Base-by-base conservation (phyloP, 2,888 invertebrate species). In the Elmis aenea region DNA sequence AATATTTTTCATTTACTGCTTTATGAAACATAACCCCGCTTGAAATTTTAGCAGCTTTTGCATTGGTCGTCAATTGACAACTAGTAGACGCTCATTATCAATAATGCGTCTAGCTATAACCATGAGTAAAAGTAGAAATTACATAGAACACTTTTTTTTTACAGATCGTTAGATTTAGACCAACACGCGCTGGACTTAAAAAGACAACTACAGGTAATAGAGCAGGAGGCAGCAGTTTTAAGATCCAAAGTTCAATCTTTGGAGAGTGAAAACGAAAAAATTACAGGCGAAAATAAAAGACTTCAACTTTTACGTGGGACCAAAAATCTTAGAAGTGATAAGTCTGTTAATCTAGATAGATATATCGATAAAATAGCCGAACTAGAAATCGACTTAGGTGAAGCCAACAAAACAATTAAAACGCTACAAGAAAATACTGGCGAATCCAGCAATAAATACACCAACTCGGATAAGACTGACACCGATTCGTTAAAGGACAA, bases 211-310 rank as follows among this genome's bases (percentile, higher is more conserved):
- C 83, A 84, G 67, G 73, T 83, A 1, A 78, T 85, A 32, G 86
- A 87, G 62, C 83, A 85, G 64, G 88, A 88, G 67, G 81, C 82
- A 2, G 71, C 71, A 32, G 76, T 83, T 29, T 67, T 86, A 30
- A 71, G 84, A 46, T 71, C 75, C 14, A 85, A 83, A 66, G 76
- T 79, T 10, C 77, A 79, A 57, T 73, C 71, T 16, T 64, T 88
- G 13, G 86, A 88, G 67, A 68, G 68, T 18, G 87, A 89, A 57
- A 86, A 86, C 58, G 87, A 88, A 47, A 83, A 81, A 63, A 60
- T 89, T 30, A 69, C 71, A 38, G 72, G 76, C 26, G 87, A 88
- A 65, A 87, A 87, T 57, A 85, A 83, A 54, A 77, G 78, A 42
- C 60, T 86, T 51, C 79, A 80, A 61, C 61, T 83, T 33, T 51